These are phyloP conservation scores for Rhagoletis zephyria DNA, from an alignment of 1,140 invertebrate species.

Conservation along the genomic window DNA sequence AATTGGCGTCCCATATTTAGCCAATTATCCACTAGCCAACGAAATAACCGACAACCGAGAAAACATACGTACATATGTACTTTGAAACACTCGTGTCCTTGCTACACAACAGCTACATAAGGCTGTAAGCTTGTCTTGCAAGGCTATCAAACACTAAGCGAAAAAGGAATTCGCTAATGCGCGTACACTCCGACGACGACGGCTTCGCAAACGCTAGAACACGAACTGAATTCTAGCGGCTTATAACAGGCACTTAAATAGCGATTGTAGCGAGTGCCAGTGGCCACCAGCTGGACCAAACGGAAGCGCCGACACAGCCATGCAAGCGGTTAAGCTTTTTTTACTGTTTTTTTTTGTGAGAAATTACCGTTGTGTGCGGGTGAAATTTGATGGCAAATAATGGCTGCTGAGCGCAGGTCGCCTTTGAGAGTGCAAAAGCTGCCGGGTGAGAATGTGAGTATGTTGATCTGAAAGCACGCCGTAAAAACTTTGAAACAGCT, in stretches of 20 bases:
- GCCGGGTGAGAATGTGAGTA: not conserved
- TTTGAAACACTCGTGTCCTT: slow-evolving; percentile 11
- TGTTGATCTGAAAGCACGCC: not conserved
- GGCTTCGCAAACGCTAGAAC: slow-evolving; percentile 1
- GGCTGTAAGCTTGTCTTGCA: not conserved
- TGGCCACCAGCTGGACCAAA: not conserved
- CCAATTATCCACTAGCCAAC: not conserved
- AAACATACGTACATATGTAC: not conserved
- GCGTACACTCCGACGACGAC: not conserved
- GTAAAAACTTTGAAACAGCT: slow-evolving; percentile 1
- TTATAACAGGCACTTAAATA: slow-evolving; percentile 36
- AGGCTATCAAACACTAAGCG: not conserved
- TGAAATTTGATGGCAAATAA: not conserved
- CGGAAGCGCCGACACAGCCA: not conserved
- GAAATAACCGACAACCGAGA: slow-evolving; percentile 21
- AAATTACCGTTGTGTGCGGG: not conserved
- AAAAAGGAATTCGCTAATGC: not conserved
- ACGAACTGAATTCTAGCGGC: slow-evolving; percentile 32
- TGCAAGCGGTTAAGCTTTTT: slow-evolving; percentile 31
- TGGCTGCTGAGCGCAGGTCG: not conserved
- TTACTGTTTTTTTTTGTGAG: not conserved
- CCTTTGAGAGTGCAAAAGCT: not conserved
- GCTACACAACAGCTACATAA: not conserved
- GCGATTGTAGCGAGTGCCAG: not conserved
- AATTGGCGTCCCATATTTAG: not conserved